Conservation (phyloP, 2,113 vertebrate species). For the Dasyornis broadbenti region DNA sequence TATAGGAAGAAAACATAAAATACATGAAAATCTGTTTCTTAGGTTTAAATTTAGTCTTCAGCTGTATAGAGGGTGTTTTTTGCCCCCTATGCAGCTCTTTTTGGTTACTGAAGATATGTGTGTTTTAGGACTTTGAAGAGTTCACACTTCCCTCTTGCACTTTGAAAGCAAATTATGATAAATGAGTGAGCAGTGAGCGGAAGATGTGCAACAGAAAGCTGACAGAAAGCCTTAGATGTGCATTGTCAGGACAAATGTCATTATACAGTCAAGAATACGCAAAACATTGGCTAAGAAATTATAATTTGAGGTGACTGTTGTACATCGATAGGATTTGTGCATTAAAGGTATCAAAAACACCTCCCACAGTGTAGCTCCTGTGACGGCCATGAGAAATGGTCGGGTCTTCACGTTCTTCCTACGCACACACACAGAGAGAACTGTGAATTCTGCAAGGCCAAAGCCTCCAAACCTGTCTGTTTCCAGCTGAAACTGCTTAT, state of each 20-base stretch:
- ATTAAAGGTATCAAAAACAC: neutral
- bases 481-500: neutral
- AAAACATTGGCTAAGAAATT: neutral
- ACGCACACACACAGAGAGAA: too few relatives aligned
- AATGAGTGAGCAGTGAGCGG: neutral
- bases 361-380: neutral
- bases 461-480: too few relatives aligned
- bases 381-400: neutral
- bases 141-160: neutral
- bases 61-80: fast-evolving
- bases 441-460: neutral
- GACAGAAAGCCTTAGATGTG: neutral
- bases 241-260: neutral
- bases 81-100: neutral
- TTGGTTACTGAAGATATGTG: neutral
- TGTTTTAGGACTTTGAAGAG: neutral
- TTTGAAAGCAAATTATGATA: neutral
- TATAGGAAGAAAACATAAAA: neutral
- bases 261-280: neutral
- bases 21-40: neutral
- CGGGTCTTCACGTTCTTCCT: neutral
- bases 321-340: neutral
- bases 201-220: neutral
- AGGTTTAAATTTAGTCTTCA: neutral
- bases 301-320: neutral